Percentiles rank a stretch among this genome's conserved stretches.
Conservation (phyloP, 2,113 vertebrate genomes). For the Rhinoptilus africanus region DNA sequence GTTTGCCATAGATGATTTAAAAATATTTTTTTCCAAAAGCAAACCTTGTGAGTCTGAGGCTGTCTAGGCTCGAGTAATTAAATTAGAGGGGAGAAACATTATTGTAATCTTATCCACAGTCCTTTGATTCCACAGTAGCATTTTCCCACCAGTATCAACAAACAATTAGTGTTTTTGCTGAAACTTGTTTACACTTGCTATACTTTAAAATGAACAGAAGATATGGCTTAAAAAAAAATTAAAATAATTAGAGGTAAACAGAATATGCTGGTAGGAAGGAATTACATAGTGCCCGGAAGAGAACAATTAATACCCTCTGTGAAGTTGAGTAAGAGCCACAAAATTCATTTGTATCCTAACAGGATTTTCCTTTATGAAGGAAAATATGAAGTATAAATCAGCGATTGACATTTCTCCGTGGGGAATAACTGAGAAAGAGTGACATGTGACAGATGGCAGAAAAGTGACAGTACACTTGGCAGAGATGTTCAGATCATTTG, state of each 20-base stretch:
- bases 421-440: neutral
- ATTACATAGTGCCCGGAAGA: neutral
- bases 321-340: neutral
- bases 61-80: neutral
- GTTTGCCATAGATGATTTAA: neutral
- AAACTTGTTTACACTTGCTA: neutral
- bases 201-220: neutral
- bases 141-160: neutral
- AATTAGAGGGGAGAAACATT: too few relatives aligned
- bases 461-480: constrained; percentile 9
- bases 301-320: neutral
- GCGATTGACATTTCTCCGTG: neutral
- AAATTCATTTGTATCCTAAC: neutral
- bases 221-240: neutral
- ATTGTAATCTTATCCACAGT: neutral
- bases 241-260: neutral
- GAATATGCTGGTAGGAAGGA: neutral
- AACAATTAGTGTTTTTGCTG: neutral
- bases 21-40: neutral
- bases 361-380: constrained; percentile 1
- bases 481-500: constrained; percentile 28
- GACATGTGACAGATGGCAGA: constrained; percentile 38
- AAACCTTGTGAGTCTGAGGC: neutral
- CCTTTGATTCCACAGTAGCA: neutral
- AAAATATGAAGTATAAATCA: constrained; percentile 15